Evolutionary conservation across 2,113 vertebrate species (phyloP).

Genomic region (Hydrochoerus hydrochaeris): DNA sequence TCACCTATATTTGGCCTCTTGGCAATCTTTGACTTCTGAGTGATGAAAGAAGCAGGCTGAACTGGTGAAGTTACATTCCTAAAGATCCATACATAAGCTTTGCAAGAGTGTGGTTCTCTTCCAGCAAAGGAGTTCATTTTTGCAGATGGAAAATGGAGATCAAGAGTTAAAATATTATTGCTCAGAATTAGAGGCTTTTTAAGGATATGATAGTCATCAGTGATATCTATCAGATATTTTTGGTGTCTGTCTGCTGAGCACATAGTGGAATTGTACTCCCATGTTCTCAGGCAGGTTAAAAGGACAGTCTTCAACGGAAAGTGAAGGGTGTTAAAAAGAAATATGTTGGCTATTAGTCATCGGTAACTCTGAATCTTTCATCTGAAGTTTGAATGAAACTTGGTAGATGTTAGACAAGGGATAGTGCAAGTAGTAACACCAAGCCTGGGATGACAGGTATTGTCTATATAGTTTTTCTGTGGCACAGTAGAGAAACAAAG

Average conservation of each 20-base stretch:
- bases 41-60: conserved; percentile 70
- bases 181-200: conserved; percentile 46
- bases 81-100: conserved; percentile 47
- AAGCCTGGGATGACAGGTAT: too few relatives aligned
- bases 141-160: conserved; percentile 47
- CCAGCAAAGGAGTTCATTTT: conserved; percentile 35
- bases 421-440: not conserved
- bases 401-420: not conserved
- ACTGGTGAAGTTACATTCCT: conserved; percentile 77
- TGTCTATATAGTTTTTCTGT: too few relatives aligned
- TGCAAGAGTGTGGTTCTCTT: conserved; percentile 12
- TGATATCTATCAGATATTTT: conserved; percentile 17
- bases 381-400: conserved; percentile 30
- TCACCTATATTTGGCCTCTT: conserved; percentile 47
- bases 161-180: conserved; percentile 50
- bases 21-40: conserved; percentile 18
- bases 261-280: not conserved
- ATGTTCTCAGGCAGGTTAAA: not conserved
- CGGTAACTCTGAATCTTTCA: not conserved
- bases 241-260: not conserved
- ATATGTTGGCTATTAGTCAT: conserved; percentile 11
- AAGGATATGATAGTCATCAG: not conserved
- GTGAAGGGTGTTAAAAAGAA: conserved; percentile 20
- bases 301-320: conserved; percentile 8
- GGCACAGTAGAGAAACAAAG: too few relatives aligned